Base-by-base conservation (phyloP, 2,888 invertebrate genomes). In the Eristalis tenax region DNA sequence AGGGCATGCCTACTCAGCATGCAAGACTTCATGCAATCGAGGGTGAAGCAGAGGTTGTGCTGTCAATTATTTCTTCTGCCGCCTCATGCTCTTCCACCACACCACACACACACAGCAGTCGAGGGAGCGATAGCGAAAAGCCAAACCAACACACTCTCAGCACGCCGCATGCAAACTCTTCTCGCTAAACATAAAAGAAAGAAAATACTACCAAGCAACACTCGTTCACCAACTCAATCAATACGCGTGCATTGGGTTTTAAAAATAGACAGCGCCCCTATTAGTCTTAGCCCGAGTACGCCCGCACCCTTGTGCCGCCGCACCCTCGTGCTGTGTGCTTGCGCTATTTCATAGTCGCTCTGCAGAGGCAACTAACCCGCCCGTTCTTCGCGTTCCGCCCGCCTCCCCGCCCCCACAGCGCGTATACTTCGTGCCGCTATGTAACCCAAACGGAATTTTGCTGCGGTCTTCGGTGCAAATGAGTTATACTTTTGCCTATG, bases 181-280 rank as follows among this genome's bases (percentile, higher is more conserved):
- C 35, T 75, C 35, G 71, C 50, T 81, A 61, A 82, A 70, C 69
- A 71, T 77, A 77, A 85, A 77, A 32, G 32, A 32, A 32, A 6
- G 32, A 32, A 32, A 81, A 43, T 5, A 6, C 50, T 56, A 70
- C 74, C 35, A 81, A 68, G 35, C 22, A 83, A 83, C 71, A 86
- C 86, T 64, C 56, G 26, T 64, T 63, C 59, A 80, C 57, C 50
- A 50, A 64, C 66, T 38, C 75, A 83, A 87, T 87, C 83, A 87
- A 87, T 87, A 83, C 87, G 83, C 75, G 79, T 87, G 80, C 87
- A 87, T 66, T 86, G 79, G 83, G 57, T 87, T 83, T 38, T 83
- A 87, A 87, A 87, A 87, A 87, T 87, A 87, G 87, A 83, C 83
- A 80, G 79, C 87, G 79, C 87, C 87, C 83, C 83, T 79, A 59